A percentile compares a stretch with the other conserved stretches of the same genome.
These are phyloP conservation scores for Podarcis cretensis DNA, from an alignment of 2,113 vertebrate species.

Conservation along the genomic window DNA sequence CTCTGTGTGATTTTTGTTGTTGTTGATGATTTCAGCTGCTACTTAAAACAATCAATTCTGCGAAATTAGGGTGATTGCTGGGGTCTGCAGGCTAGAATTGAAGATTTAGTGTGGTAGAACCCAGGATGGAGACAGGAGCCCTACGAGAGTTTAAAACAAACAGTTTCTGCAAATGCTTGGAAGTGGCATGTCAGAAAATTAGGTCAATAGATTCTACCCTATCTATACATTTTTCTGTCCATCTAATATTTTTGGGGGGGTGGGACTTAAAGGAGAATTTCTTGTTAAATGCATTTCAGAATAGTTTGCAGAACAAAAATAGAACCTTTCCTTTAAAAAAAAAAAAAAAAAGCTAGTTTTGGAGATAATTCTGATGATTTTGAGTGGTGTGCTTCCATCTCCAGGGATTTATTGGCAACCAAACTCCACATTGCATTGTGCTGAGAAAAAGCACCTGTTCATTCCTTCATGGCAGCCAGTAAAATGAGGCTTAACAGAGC, in stretches of 20 bases:
- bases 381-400: neutral
- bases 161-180: neutral
- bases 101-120: neutral
- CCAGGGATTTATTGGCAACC: no score
- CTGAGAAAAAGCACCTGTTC: neutral
- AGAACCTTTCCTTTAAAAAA: neutral
- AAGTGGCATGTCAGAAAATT: neutral
- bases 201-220: neutral
- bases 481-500: neutral
- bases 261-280: no score
- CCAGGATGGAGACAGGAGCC: no score
- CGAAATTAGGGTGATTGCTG: neutral
- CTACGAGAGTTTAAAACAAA: neutral
- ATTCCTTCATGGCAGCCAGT: neutral
- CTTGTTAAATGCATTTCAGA: neutral
- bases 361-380: neutral
- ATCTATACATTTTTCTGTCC: neutral
- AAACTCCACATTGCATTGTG: neutral
- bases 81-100: neutral
- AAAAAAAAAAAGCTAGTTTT: neutral
- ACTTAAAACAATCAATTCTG: neutral
- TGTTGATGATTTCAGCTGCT: neutral
- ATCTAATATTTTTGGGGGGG: neutral
- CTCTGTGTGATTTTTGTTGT: neutral
- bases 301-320: neutral